Conservation (phyloP, 2,888 invertebrate species). For the Drosophila monieri region DNA sequence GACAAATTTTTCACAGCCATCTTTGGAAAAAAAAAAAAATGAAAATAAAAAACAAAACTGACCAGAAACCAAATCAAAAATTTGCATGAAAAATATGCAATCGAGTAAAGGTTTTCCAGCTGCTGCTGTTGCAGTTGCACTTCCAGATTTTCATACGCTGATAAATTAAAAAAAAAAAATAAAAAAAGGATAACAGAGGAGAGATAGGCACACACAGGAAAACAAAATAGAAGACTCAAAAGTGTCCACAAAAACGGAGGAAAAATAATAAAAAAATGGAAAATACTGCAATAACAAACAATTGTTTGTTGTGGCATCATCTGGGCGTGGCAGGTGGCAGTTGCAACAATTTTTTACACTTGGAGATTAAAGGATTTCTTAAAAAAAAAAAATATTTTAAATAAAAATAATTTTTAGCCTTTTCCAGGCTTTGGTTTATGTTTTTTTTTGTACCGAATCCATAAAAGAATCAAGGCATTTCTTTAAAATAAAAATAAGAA, state of each 20-base stretch:
- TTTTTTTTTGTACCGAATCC: too few relatives aligned
- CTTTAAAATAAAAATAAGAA: neutral
- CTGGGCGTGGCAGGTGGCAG: constrained; percentile 43
- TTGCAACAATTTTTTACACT: neutral
- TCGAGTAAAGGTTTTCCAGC: constrained; percentile 6
- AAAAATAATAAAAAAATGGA: constrained; percentile 17
- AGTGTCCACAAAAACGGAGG: too few relatives aligned
- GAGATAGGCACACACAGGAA: too few relatives aligned
- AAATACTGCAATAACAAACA: constrained; percentile 25
- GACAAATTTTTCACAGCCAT: constrained; percentile 24
- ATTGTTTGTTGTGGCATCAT: constrained; percentile 16
- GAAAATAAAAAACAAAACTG: neutral
- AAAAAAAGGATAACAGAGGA: neutral
- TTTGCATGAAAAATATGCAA: constrained; percentile 16
- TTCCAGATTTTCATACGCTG: constrained; percentile 51
- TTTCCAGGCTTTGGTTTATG: too few relatives aligned
- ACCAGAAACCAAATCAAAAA: constrained; percentile 1
- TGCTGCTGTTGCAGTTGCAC: constrained; percentile 25
- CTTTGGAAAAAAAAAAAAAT: constrained; percentile 3
- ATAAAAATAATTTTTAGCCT: too few relatives aligned
- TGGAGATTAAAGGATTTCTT: neutral
- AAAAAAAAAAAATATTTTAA: too few relatives aligned
- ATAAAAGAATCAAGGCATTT: too few relatives aligned
- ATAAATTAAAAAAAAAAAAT: constrained; percentile 49
- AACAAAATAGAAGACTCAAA: neutral